Evolutionary conservation across 30 jellyfish, hydroid and myxozoan genomes (phyloP), one percentile per base, ranked within the genome.

Genomic region (Aurelia aurita): DNA sequence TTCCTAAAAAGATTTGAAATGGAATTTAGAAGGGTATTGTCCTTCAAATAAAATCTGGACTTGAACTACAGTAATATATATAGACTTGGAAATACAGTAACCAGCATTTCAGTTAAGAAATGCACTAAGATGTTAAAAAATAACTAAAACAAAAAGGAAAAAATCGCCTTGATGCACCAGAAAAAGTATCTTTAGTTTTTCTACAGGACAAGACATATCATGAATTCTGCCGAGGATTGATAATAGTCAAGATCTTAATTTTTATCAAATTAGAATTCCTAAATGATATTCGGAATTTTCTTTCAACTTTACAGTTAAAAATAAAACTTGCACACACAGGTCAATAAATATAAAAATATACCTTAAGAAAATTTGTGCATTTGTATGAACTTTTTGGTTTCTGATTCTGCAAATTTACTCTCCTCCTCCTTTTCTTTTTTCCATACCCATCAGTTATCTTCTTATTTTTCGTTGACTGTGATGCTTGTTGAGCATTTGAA

Each of bases 321-420:
- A 31, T 31, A 31, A 31, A 31, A 31, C 43, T 31, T 3, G 43
- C 2, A 31, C 5, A 5, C 43, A 31, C 0, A 31, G 43, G 3
- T 31, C 43, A 31, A 31, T 31, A 31, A 31, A 10, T 21, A 80
- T 25, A n/a, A 21, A 19, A 20, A 12, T 9, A 47, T 55, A 91
- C 98, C 96, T 93, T 93, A 69, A 93, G 89, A 57, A 80, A 93
- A 58, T 93, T 93, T 26, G 98, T 93, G 76, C 98, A 93, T 70
- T 82, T 93, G 71, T 69, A 93, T 23, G 90, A 79, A 5, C 90
- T 61, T 63, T 93, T 93, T 16, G 87, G 39, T 69, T 87, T 88
- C 26, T 62, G 86, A 32, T 14, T 58, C 12, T 39, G 69, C 29
- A 26, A 69, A 9, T 21, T 18, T 0, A 64, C 77, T 60, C 87